Percentiles rank a stretch among this genome's conserved stretches.
Evolutionary conservation across 2,888 invertebrate genomes (phyloP).

Genomic region (Conchocele bisecta): DNA sequence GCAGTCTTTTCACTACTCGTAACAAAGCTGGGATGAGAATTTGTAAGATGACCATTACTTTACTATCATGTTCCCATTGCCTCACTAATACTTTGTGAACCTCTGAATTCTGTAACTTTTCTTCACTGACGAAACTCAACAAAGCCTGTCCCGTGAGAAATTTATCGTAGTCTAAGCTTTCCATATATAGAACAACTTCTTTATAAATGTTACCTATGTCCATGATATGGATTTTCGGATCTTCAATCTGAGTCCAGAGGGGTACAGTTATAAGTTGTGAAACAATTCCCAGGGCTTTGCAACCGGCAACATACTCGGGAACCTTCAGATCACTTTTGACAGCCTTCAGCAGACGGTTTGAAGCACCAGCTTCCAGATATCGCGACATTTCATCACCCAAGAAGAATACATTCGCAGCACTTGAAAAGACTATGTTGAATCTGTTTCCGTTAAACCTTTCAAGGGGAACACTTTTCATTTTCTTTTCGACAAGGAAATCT

Average conservation of each 20-base stretch:
- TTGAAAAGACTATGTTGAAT: conserved; percentile 45
- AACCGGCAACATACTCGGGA: conserved; percentile 34
- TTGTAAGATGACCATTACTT: conserved; percentile 2
- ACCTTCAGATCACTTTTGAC: conserved; percentile 34
- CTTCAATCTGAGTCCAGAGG: conserved; percentile 36
- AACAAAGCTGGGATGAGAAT: conserved; percentile 14
- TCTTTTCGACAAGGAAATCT: conserved; percentile 24
- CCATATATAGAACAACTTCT: conserved; percentile 24
- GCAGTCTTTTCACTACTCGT: conserved; percentile 9
- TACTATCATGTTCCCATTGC: neutral
- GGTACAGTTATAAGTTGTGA: conserved; percentile 29
- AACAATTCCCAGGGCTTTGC: conserved; percentile 51
- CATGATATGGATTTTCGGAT: conserved; percentile 28
- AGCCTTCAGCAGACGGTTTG: conserved; percentile 36
- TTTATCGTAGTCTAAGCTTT: conserved; percentile 17
- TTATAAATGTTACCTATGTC: conserved; percentile 27
- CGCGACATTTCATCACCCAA: conserved; percentile 19
- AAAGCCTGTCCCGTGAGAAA: neutral
- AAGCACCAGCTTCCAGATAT: conserved; percentile 19
- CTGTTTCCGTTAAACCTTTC: conserved; percentile 38
- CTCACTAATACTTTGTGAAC: too few relatives aligned
- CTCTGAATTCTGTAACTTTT: neutral
- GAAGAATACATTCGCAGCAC: conserved; percentile 40
- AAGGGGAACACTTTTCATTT: conserved; percentile 21
- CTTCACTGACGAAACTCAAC: neutral